A percentile compares a stretch with the other conserved stretches of the same genome.
phyloP scores from a whole-genome alignment of 2,797 vertebrate genomes.

The Rhinoraja longicauda region DNA sequence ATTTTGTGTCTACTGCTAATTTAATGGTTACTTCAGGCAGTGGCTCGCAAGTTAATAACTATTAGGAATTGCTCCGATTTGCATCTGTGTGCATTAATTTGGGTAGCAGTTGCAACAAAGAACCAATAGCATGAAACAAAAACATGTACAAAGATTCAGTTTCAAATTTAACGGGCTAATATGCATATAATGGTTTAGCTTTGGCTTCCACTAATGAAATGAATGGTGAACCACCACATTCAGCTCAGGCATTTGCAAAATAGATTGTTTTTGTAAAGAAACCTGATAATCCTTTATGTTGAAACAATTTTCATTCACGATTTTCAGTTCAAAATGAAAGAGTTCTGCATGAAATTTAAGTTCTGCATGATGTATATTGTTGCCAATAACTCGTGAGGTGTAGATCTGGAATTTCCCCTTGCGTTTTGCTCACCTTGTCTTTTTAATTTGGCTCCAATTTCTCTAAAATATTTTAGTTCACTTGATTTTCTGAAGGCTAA shows the following conservation, averaged over 20 bases:
- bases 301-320: not conserved
- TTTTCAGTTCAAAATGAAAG: not conserved
- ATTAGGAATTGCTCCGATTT: not conserved
- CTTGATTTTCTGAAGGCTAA: slow-evolving; percentile 11
- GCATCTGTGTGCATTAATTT: not conserved
- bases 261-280: not conserved
- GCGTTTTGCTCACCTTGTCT: not conserved
- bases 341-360: not conserved
- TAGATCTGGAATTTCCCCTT: not conserved
- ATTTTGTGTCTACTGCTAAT: not conserved
- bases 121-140: not conserved
- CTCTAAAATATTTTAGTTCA: not conserved
- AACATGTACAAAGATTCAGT: not conserved
- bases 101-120: not conserved
- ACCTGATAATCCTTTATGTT: not conserved
- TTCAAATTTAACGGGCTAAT: not conserved
- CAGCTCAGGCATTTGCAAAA: not conserved
- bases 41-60: not conserved
- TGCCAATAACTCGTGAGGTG: not conserved
- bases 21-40: not conserved
- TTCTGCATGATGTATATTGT: not conserved
- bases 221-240: not conserved
- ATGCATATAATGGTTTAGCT: not conserved
- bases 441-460: not conserved
- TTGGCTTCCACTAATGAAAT: not conserved